Base-by-base conservation (phyloP, 2,113 vertebrate species). In the Poeciliopsis turrubarensis region DNA sequence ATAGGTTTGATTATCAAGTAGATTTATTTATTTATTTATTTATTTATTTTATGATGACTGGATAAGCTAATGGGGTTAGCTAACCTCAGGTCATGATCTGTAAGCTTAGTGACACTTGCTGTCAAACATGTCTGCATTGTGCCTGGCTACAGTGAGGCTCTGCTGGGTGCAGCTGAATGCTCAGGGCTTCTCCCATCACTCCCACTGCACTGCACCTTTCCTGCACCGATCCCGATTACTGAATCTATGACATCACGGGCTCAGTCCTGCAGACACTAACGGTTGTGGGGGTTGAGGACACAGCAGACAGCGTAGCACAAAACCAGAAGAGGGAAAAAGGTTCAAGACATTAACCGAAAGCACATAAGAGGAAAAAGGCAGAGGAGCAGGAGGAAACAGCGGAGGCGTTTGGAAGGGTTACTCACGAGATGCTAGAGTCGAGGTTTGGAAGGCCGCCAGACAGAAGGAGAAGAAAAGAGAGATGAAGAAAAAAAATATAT, bases 381-480 rank as follows among this genome's bases (percentile, higher is more conserved):
- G 41, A 73, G 82, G 32, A 78, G 73, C 22, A 19, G 78, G 70
- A 27, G 69, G 61, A 66, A 77, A 85, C 62, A 82, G 82, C 27
- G 77, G 71, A 39, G 84, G 80, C n/a, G 75, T 68, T 72, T 73
- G 47, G 82, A 83, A 77, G 29, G 41, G 25, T 77, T 96, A 96
- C 96, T 97, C 94, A 97, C 96, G 96, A 96, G 94, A 97, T 96
- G 90, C 96, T 97, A 89, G 73, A 83, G 87, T 61, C 39, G 72
- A 76, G 78, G 86, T 83, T 82, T 83, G 84, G 78, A 80, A 64
- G 57, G 67, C 71, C 51, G 73, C 83, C 86, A 86, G 9, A 44
- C 76, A 47, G 60, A 83, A 47, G 69, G 37, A 81, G 47, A 68
- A 68, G 41, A 72, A 64, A 65, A 72, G 25, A 84, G 10, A 73